Percentiles rank a stretch among this genome's conserved stretches.
Conservation (phyloP, 1,140 invertebrate genomes). For the Melanaphis sacchari region DNA sequence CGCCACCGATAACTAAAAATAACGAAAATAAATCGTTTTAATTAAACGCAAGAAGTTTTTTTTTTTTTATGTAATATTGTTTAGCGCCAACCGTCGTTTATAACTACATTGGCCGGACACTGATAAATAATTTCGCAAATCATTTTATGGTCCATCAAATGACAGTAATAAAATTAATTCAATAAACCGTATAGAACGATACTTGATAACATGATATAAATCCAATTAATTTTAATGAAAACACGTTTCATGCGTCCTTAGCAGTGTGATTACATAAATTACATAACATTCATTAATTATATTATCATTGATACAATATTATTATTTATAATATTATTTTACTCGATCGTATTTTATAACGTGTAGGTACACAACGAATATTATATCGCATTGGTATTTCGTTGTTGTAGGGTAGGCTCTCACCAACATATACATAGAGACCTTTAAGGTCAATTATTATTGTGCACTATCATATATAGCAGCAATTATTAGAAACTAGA, state of each 20-base stretch:
- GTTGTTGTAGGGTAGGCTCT: too few species aligned
- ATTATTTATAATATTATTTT: neutral
- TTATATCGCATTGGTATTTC: too few species aligned
- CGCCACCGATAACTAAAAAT: neutral
- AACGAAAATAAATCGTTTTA: neutral
- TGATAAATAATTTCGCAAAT: neutral
- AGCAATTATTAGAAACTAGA: neutral
- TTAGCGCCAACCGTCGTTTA: neutral
- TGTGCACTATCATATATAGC: too few species aligned
- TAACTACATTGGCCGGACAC: neutral
- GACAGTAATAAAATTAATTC: neutral
- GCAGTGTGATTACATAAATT: neutral
- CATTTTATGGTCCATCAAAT: neutral
- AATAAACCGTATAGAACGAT: neutral
- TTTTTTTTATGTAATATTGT: neutral
- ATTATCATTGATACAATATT: neutral
- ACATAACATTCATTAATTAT: neutral
- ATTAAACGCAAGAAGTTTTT: neutral
- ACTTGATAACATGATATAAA: neutral
- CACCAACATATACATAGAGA: too few species aligned
- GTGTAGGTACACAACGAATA: too few species aligned
- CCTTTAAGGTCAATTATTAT: too few species aligned
- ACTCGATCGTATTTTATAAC: too few species aligned
- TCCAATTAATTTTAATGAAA: neutral
- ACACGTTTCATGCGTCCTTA: neutral